Evolutionary conservation across 2,113 vertebrate genomes (phyloP).

Genomic region (Stercorarius parasiticus): DNA sequence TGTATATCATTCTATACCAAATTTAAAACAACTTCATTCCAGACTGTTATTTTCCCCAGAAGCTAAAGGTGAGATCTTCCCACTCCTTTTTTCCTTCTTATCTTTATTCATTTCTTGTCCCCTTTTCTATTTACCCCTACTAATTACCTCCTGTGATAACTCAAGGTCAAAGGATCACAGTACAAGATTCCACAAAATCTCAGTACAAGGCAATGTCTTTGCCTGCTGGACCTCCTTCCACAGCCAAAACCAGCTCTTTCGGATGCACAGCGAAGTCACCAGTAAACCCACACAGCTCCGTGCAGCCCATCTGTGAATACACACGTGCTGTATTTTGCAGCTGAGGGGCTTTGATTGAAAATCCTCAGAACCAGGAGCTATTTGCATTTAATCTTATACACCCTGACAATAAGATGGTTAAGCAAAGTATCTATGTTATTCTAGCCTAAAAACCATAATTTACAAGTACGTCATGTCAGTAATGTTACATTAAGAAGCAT

Average conservation of each 20-base stretch:
- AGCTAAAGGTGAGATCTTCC: neutral
- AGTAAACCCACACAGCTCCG: neutral
- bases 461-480: neutral
- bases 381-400: neutral
- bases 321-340: accelerated
- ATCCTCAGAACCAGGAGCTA: neutral
- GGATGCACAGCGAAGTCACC: neutral
- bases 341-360: neutral
- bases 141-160: neutral
- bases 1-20: neutral
- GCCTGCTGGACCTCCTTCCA: neutral
- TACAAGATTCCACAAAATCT: neutral
- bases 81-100: neutral
- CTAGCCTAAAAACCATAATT: neutral
- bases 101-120: neutral
- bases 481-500: neutral
- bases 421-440: neutral
- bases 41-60: neutral
- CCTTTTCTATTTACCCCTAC: neutral
- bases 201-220: accelerated
- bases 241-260: neutral
- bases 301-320: neutral
- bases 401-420: neutral
- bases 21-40: neutral
- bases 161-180: neutral